Evolutionary conservation across 2,113 vertebrate species (phyloP).

Genomic region (Circaetus cinerascens): DNA sequence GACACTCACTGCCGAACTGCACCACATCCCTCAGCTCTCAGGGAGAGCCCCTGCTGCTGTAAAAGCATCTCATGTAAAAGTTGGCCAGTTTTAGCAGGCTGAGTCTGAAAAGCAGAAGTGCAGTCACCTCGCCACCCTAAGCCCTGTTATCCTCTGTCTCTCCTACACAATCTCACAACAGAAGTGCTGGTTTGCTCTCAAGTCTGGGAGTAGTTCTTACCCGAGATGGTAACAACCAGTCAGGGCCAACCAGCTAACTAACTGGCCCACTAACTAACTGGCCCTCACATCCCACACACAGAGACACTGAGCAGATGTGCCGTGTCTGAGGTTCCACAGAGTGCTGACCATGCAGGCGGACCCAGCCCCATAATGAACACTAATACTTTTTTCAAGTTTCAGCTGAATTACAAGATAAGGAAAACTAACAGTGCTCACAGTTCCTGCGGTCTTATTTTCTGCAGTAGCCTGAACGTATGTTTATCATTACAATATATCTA

Average conservation of each 20-base stretch:
- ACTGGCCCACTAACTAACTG: neutral
- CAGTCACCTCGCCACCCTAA: neutral
- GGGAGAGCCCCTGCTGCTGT: neutral
- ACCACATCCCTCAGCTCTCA: neutral
- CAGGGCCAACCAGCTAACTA: neutral
- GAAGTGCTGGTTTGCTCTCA: neutral
- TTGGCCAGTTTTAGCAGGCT: neutral
- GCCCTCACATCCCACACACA: neutral
- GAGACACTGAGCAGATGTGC: neutral
- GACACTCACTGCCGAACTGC: too few species aligned
- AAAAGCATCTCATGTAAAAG: neutral
- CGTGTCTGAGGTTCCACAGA: neutral
- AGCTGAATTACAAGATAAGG: neutral
- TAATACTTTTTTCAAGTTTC: neutral
- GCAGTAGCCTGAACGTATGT: neutral
- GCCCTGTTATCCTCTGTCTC: neutral
- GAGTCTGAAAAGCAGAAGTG: neutral
- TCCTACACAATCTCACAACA: neutral
- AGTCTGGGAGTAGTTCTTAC: neutral
- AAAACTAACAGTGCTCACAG: neutral
- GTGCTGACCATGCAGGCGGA: neutral
- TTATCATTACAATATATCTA: neutral
- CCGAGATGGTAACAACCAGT: neutral
- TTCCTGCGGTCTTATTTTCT: neutral
- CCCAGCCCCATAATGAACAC: neutral